These are phyloP conservation scores for Mustela lutreola DNA, from an alignment of 2,113 vertebrate species.

Conservation along the genomic window DNA sequence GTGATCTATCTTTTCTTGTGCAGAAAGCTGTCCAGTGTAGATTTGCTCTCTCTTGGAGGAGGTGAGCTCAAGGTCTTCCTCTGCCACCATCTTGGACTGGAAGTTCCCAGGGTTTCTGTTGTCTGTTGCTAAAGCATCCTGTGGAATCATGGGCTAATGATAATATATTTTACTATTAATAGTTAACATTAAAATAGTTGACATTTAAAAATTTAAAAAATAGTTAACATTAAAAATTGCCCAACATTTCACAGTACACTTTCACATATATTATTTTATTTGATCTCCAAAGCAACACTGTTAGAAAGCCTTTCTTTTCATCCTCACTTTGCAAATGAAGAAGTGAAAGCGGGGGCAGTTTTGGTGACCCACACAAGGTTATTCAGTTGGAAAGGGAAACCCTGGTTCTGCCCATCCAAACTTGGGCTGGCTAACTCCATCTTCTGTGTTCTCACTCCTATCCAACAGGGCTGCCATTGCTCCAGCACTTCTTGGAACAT, in stretches of 20 bases:
- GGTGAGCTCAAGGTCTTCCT: background rate
- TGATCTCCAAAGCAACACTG: slow-evolving; percentile 49
- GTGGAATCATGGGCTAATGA: slow-evolving; percentile 46
- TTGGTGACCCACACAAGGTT: background rate
- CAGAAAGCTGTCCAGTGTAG: background rate
- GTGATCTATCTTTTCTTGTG: background rate
- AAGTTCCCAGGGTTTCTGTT: background rate
- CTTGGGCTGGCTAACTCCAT: accelerated
- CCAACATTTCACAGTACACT: slow-evolving; percentile 21
- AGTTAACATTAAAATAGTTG: slow-evolving; percentile 68
- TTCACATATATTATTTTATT: slow-evolving; percentile 59
- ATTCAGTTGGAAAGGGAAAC: background rate
- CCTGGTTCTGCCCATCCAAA: background rate
- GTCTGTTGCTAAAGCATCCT: slow-evolving; percentile 14
- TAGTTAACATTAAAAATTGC: slow-evolving; percentile 61
- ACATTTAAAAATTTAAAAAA: slow-evolving; percentile 59
- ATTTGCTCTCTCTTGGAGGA: background rate
- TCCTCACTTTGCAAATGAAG: background rate
- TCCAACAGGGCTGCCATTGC: background rate
- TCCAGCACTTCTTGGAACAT: background rate
- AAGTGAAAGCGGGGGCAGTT: background rate
- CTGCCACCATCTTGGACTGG: background rate
- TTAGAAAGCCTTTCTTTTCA: slow-evolving; percentile 43
- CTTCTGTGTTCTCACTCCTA: background rate
- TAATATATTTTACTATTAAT: slow-evolving; percentile 64